Conservation (phyloP, 1,140 invertebrate species). For the Cotesia typhae region DNA sequence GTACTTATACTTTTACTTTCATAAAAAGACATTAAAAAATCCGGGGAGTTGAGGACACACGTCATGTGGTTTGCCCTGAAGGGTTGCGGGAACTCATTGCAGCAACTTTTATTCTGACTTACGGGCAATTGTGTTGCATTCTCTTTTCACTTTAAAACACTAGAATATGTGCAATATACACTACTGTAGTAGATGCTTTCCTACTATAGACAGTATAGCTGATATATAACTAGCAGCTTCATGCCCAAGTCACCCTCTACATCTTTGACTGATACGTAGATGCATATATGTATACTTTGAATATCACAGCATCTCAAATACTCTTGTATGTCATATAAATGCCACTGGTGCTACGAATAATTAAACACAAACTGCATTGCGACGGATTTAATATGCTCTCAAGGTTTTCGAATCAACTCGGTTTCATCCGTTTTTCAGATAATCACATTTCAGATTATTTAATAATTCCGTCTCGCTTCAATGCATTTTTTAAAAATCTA, state of each 20-base stretch:
- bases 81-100: slow-evolving; percentile 21
- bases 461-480: no score
- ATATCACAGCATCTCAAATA: slow-evolving; percentile 8
- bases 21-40: neutral
- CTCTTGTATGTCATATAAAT: slow-evolving; percentile 13
- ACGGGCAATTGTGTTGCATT: slow-evolving; percentile 7
- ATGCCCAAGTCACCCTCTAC: neutral
- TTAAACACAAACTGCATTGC: slow-evolving; percentile 18
- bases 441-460: slow-evolving; percentile 1
- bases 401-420: neutral
- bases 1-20: neutral
- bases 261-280: neutral
- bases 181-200: neutral
- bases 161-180: neutral
- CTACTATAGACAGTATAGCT: no score
- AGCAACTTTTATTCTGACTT: slow-evolving; percentile 19
- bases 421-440: neutral
- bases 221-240: neutral
- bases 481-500: no score
- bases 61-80: slow-evolving; percentile 17
- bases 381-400: neutral
- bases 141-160: neutral
- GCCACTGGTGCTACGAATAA: slow-evolving; percentile 3
- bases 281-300: neutral
- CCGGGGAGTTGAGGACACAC: slow-evolving; percentile 15